A percentile compares a stretch with the other conserved stretches of the same genome.
Evolutionary conservation across 2,888 invertebrate genomes (phyloP).

Genomic region (Mesodorylaimus sp.): DNA sequence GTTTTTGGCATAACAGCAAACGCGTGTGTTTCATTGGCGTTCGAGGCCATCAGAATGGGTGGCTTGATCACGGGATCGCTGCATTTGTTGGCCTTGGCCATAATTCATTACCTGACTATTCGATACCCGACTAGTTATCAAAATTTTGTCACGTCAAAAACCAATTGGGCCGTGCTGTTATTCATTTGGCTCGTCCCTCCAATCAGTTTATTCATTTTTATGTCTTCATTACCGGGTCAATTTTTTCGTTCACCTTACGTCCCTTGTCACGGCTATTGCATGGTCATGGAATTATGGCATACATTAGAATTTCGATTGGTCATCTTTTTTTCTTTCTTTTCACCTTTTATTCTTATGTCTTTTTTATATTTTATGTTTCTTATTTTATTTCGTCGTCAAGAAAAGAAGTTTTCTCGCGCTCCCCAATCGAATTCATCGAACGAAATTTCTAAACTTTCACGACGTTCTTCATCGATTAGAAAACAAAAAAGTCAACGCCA

Average conservation of each 20-base stretch:
- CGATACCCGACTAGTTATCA: slow-evolving; percentile 44
- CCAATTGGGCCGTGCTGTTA: slow-evolving; percentile 37
- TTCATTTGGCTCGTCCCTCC: slow-evolving; percentile 43
- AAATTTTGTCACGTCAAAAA: slow-evolving; percentile 41
- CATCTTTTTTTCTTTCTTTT: slow-evolving; percentile 33
- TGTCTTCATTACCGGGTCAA: slow-evolving; percentile 36
- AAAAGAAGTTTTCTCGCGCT: not conserved
- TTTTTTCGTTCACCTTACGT: slow-evolving; percentile 23
- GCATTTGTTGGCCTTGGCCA: slow-evolving; percentile 44
- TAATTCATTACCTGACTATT: slow-evolving; percentile 48
- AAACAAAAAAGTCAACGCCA: not conserved
- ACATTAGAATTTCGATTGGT: slow-evolving; percentile 14
- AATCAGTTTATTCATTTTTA: slow-evolving; percentile 38
- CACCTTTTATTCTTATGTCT: slow-evolving; percentile 42
- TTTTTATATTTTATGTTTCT: slow-evolving; percentile 45
- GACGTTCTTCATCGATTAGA: no score
- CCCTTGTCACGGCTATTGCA: slow-evolving; percentile 8
- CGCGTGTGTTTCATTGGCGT: slow-evolving; percentile 19
- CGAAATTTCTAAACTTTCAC: slow-evolving; percentile 24
- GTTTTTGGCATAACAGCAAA: slow-evolving; percentile 18
- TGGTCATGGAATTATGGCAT: slow-evolving; percentile 12
- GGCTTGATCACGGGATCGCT: slow-evolving; percentile 44
- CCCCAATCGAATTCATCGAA: not conserved
- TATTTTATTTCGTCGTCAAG: slow-evolving; percentile 26
- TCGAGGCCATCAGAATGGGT: slow-evolving; percentile 37